These are phyloP conservation scores for Rhea americana DNA, from an alignment of 2,113 vertebrate species.

Conservation along the genomic window DNA sequence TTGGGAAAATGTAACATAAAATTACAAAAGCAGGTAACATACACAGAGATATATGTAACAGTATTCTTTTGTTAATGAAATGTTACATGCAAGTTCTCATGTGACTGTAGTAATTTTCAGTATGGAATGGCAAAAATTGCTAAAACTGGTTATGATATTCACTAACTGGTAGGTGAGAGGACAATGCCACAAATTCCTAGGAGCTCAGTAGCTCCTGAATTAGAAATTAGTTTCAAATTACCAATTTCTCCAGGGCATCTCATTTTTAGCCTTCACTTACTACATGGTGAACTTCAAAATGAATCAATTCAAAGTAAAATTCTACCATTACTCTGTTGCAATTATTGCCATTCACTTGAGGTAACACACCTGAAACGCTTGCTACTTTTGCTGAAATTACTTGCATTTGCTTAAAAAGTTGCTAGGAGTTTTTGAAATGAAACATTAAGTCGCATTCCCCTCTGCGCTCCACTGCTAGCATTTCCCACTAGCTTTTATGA, in stretches of 20 bases:
- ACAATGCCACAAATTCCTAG: not conserved
- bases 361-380: not conserved
- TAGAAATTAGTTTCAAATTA: constrained; percentile 47
- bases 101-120: constrained; percentile 1
- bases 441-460: not conserved
- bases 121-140: constrained; percentile 14
- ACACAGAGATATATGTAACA: not conserved
- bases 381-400: not conserved
- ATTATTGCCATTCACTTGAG: not conserved
- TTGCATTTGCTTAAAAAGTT: not conserved
- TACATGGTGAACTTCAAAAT: not conserved
- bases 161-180: not conserved
- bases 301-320: not conserved
- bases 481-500: not conserved
- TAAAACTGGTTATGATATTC: not conserved
- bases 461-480: not conserved
- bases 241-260: not conserved
- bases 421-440: not conserved
- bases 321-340: not conserved
- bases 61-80: not conserved
- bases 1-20: not conserved
- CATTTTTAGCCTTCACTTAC: not conserved
- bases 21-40: not conserved
- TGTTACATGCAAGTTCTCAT: constrained; percentile 14
- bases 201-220: constrained; percentile 5